Base-by-base conservation (phyloP, 2,888 invertebrate genomes). In the Ophioninae sp. region DNA sequence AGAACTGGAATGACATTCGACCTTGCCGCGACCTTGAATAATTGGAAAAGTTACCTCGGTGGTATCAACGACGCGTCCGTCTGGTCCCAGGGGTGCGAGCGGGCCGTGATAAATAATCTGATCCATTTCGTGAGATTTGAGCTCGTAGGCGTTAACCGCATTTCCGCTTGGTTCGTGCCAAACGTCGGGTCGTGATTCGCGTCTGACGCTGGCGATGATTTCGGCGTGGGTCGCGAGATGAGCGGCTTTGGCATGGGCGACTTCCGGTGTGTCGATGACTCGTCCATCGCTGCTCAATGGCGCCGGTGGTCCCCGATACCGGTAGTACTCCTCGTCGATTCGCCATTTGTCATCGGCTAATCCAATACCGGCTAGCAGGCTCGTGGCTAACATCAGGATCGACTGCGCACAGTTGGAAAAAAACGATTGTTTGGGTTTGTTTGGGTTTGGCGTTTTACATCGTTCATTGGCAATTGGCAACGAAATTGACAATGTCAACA, bases 181-280 rank as follows among this genome's bases (percentile, higher is more conserved):
- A 59, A 73, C 75, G 41, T 77, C 61, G 0, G 82, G 68, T 22
- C 63, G 74, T 8, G 44, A 56, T 17, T 71, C 59, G 7, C 77
- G 83, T 17, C 82, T 82, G 64, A 88, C 68, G 37, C 86, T 86
- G 2, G 88, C 88, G 39, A 86, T 68, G 0, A 88, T 85, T 63
- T 86, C 87, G 7, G 89, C 89, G 82, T 90, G 88, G 51, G 88
- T 86, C 30, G 90, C 90, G 8, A 90, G 73, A 78, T 90, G 90
- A 0, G 87, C 86, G 0, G 89, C 89, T 51, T 87, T 88, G 2
- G 90, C 90, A 6, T 85, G 87, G 6, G 87, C 88, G 22, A 91
- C 91, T 87, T 91, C 91, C 80, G 89, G 88, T 1, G 91, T 91
- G 69, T 91, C 91, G 10, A 90, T 77, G 3, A 91, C 91, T 69